phyloP scores from a whole-genome alignment of 2,113 vertebrate species.

The Cromileptes altivelis region DNA sequence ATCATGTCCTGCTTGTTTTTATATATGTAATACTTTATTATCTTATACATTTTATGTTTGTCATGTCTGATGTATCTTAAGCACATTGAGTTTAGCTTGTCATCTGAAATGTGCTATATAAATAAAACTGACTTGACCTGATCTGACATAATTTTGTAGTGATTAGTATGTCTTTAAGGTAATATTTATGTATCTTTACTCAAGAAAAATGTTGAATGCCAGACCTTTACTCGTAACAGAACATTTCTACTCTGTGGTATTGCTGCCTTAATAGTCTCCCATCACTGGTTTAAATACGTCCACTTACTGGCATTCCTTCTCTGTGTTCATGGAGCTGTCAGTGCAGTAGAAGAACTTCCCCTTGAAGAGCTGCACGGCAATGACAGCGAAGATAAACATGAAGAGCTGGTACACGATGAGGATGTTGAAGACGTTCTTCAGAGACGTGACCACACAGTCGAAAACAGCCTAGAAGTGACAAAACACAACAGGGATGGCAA shows the following conservation, averaged over 20 bases:
- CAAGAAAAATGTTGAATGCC: not conserved
- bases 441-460: conserved; percentile 97
- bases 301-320: conserved; percentile 97
- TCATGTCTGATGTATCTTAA: too few relatives aligned
- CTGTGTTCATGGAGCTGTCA: conserved; percentile 95
- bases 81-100: too few relatives aligned
- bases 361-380: conserved; percentile 98
- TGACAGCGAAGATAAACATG: conserved; percentile 99
- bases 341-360: conserved; percentile 99
- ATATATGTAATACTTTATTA: too few relatives aligned
- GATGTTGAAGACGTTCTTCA: conserved; percentile 99
- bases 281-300: not conserved
- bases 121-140: too few relatives aligned
- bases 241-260: not conserved
- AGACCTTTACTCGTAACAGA: conserved; percentile 1
- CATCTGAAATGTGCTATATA: too few relatives aligned
- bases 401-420: conserved; percentile 99
- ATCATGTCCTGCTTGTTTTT: too few relatives aligned
- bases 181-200: not conserved
- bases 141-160: too few relatives aligned
- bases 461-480: conserved; percentile 82
- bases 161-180: not conserved
- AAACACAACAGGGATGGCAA: not conserved
- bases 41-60: too few relatives aligned
- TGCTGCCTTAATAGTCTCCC: not conserved